Evolutionary conservation across 2,113 vertebrate species (phyloP).

Genomic region (Mesembrinibis cayennensis): DNA sequence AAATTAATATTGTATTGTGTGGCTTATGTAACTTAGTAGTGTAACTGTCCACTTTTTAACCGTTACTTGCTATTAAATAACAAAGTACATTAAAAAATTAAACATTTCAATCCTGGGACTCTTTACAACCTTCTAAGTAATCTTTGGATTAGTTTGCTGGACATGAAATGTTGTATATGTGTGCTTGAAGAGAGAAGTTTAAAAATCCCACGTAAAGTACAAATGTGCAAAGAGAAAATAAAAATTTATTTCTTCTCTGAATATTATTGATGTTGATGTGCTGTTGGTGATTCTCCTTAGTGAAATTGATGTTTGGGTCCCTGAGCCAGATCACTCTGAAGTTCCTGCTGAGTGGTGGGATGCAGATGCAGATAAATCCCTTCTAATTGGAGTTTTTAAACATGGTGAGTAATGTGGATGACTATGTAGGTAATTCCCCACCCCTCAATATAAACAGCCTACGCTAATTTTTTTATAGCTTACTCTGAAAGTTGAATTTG

Average conservation of each 20-base stretch:
- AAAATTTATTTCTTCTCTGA: background rate
- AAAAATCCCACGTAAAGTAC: background rate
- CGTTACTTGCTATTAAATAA: background rate
- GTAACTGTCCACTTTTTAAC: background rate
- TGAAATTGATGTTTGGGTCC: conserved; percentile 95
- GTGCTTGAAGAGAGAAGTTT: background rate
- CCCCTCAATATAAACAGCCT: background rate
- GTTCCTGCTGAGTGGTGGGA: conserved; percentile 97
- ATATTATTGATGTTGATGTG: background rate
- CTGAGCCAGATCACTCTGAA: conserved; percentile 94
- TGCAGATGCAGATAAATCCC: conserved; percentile 90
- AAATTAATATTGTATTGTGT: background rate
- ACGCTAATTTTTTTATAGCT: background rate
- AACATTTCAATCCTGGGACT: background rate
- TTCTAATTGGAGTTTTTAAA: conserved; percentile 94
- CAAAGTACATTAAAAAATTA: background rate
- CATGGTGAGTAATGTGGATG: conserved; percentile 82
- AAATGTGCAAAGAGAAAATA: background rate
- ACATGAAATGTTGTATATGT: background rate
- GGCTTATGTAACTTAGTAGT: background rate
- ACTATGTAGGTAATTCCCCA: background rate
- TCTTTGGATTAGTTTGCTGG: background rate
- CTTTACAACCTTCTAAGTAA: background rate
- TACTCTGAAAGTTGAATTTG: background rate
- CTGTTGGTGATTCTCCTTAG: conserved; percentile 69